Conservation (phyloP, 2,888 invertebrate genomes). For the Steinernema carpocapsae region DNA sequence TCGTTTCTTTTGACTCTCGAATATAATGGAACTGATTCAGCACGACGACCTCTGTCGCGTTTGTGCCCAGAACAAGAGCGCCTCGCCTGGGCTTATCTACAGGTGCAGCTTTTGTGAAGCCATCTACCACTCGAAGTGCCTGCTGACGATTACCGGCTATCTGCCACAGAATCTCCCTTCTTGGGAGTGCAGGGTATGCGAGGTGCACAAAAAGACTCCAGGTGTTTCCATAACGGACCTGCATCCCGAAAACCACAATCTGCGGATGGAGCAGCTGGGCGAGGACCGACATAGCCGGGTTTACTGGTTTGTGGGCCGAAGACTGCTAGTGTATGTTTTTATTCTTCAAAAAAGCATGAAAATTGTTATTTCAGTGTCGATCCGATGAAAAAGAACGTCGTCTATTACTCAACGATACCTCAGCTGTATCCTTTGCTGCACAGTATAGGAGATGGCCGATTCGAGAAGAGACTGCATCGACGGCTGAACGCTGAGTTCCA, state of each 20-base stretch:
- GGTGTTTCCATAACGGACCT: neutral
- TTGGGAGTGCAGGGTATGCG: conserved; percentile 83
- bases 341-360: neutral
- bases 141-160: neutral
- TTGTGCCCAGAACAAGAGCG: conserved; percentile 40
- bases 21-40: conserved; percentile 75
- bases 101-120: conserved; percentile 23
- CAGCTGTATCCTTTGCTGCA: conserved; percentile 78
- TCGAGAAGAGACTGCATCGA: conserved; percentile 53
- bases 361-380: conserved; percentile 76
- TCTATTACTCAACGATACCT: conserved; percentile 87
- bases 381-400: conserved; percentile 74
- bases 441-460: conserved; percentile 50
- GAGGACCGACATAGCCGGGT: conserved; percentile 93
- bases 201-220: neutral
- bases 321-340: conserved; percentile 85
- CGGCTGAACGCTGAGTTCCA: conserved; percentile 46
- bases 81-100: neutral
- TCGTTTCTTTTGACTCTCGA: neutral
- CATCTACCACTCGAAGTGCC: neutral
- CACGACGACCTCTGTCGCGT: conserved; percentile 71
- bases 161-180: neutral
- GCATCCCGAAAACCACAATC: conserved; percentile 65
- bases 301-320: conserved; percentile 92
- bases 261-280: conserved; percentile 90